phyloP scores from a whole-genome alignment of 37 sponge, comb jelly and placozoan genomes.

The Ephydatia muelleri region DNA sequence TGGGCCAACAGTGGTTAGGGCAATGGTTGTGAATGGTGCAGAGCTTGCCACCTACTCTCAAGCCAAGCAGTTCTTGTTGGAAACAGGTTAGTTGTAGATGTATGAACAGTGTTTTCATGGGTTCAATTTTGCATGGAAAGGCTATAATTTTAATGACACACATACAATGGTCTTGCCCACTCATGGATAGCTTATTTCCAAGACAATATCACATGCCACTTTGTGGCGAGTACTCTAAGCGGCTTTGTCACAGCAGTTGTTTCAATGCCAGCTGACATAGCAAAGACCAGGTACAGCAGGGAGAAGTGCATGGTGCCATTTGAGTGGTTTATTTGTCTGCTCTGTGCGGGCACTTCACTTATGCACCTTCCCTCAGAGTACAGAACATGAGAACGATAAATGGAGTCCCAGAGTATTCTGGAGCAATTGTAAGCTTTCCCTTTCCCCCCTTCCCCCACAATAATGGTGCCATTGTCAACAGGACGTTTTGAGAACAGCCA shows the following conservation, averaged over 20 bases:
- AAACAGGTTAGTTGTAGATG: conserved; percentile 31
- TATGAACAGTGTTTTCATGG: not conserved
- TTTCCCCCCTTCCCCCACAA: not conserved
- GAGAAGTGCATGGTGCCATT: no score
- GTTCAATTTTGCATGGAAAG: not conserved
- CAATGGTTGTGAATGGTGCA: conserved; percentile 58
- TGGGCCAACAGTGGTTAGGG: conserved; percentile 5
- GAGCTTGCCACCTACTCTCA: conserved; percentile 83
- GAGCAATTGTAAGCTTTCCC: conserved; percentile 72
- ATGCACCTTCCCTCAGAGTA: conserved; percentile 76
- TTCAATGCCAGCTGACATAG: conserved; percentile 82
- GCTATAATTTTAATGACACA: not conserved
- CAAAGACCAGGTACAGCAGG: conserved; percentile 73
- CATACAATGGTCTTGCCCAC: not conserved
- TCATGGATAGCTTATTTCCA: conserved; percentile 53
- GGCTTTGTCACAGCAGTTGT: conserved; percentile 74
- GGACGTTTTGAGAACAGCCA: conserved; percentile 79
- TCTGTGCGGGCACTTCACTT: no score
- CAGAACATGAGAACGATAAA: conserved; percentile 92
- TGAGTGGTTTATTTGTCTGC: no score
- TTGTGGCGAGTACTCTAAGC: conserved; percentile 76
- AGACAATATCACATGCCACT: conserved; percentile 77
- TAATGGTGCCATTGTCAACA: conserved; percentile 4
- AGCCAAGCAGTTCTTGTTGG: conserved; percentile 68
- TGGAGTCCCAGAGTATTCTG: conserved; percentile 88